phyloP scores from a whole-genome alignment of 2,888 invertebrate species.

The Clepsis dumicolana region DNA sequence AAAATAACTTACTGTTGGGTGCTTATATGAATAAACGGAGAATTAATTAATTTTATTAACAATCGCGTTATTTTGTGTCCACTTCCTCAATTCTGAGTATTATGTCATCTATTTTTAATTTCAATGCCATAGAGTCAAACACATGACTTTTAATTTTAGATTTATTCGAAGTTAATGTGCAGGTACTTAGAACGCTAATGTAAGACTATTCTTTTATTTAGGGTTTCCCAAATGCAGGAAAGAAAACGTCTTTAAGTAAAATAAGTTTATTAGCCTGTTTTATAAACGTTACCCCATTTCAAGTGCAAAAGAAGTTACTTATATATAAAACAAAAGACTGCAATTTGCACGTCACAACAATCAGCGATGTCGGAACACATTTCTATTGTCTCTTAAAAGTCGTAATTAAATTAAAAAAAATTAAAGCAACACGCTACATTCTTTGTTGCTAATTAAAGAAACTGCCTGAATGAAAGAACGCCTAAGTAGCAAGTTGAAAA shows the following conservation, averaged over 20 bases:
- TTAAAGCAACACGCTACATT: constrained; percentile 82
- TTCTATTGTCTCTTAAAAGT: constrained; percentile 73
- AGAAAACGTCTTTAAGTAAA: no score
- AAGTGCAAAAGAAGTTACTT: not conserved
- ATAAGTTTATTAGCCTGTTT: not conserved
- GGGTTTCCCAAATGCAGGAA: not conserved
- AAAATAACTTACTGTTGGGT: no score
- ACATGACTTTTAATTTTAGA: no score
- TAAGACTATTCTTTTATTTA: not conserved
- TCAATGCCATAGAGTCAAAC: not conserved
- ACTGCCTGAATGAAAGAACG: constrained; percentile 77
- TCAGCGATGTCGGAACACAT: constrained; percentile 72
- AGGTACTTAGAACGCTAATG: not conserved
- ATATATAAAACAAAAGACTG: constrained; percentile 15
- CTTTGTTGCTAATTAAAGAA: constrained; percentile 84
- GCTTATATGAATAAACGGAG: no score
- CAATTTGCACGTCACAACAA: constrained; percentile 74
- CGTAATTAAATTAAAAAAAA: constrained; percentile 82
- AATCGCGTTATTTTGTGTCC: not conserved
- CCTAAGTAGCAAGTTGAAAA: constrained; percentile 82
- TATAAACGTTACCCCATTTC: not conserved
- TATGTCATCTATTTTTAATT: constrained; percentile 1
- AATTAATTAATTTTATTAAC: no score
- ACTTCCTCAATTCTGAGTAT: not conserved
- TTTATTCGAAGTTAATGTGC: no score